A percentile compares a stretch with the other conserved stretches of the same genome.
Conservation (phyloP, 2,797 vertebrate species). For the Semaprochilodus insignis region DNA sequence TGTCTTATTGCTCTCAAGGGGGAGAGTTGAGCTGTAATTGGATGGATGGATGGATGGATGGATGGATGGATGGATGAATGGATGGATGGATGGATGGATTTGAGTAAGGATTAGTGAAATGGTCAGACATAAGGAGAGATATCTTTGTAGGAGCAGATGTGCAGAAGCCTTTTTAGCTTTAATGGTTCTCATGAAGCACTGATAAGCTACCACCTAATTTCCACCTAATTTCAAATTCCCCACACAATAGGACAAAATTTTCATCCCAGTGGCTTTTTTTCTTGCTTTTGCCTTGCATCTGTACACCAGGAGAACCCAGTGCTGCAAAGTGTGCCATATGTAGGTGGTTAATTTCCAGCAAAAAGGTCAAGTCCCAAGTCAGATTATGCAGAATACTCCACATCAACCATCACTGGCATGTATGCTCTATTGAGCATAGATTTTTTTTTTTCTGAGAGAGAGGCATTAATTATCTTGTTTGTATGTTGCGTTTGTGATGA, state of each 20-base stretch:
- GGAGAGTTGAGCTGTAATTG: background rate
- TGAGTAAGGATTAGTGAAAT: background rate
- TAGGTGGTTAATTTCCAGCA: background rate
- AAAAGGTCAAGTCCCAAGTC: background rate
- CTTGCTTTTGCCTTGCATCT: background rate
- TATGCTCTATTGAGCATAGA: background rate
- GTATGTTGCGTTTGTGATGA: background rate
- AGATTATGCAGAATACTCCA: background rate
- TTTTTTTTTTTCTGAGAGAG: too few relatives aligned
- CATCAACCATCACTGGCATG: background rate
- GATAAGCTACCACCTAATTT: background rate
- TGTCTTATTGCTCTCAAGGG: too few relatives aligned
- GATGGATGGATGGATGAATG: background rate
- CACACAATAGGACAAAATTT: background rate
- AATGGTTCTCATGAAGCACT: constrained; percentile 8
- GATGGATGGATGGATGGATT: background rate
- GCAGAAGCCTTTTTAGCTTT: constrained; percentile 1
- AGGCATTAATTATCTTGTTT: background rate
- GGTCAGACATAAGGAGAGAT: background rate
- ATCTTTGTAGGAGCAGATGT: constrained; percentile 22
- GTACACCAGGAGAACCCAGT: background rate
- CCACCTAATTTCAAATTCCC: constrained; percentile 2
- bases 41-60: background rate
- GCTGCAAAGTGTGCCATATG: background rate
- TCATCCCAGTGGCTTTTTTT: background rate